These are phyloP conservation scores for Tetramorium parvispinum DNA, from an alignment of 1,140 invertebrate species.

Conservation along the genomic window DNA sequence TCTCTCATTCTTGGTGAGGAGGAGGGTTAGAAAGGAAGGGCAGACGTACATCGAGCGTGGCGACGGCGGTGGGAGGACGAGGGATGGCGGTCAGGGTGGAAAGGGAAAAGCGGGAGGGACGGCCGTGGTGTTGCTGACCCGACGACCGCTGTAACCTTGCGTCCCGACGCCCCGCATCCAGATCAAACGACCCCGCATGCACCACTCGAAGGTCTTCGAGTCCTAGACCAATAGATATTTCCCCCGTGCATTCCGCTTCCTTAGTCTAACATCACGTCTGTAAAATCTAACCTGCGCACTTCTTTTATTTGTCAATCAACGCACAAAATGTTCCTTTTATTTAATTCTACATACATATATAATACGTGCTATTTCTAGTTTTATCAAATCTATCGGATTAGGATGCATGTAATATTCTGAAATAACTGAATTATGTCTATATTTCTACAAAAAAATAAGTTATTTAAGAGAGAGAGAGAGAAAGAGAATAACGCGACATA, in stretches of 20 bases:
- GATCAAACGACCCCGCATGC: conserved; percentile 72
- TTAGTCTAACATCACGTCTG: background rate
- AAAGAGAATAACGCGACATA: too few species aligned
- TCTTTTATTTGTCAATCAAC: background rate
- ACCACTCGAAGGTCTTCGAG: conserved; percentile 65
- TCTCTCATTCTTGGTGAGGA: conserved; percentile 33
- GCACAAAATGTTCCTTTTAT: background rate
- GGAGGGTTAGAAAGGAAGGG: conserved; percentile 60
- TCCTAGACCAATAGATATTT: conserved; percentile 54
- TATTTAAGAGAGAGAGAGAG: background rate
- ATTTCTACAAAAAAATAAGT: background rate
- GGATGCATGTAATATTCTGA: background rate
- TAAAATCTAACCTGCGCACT: background rate
- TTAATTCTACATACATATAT: background rate
- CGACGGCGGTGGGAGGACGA: conserved; percentile 58
- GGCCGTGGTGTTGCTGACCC: conserved; percentile 84
- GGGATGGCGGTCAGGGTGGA: conserved; percentile 60
- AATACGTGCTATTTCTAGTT: background rate
- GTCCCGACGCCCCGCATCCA: conserved; percentile 73
- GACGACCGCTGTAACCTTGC: conserved; percentile 85
- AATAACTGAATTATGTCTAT: background rate
- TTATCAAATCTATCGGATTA: background rate
- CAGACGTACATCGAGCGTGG: conserved; percentile 51
- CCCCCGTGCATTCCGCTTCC: conserved; percentile 20
- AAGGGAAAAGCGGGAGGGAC: conserved; percentile 72